Evolutionary conservation across 1,140 invertebrate species (phyloP).

Genomic region (Lamellibrachia luymesi): DNA sequence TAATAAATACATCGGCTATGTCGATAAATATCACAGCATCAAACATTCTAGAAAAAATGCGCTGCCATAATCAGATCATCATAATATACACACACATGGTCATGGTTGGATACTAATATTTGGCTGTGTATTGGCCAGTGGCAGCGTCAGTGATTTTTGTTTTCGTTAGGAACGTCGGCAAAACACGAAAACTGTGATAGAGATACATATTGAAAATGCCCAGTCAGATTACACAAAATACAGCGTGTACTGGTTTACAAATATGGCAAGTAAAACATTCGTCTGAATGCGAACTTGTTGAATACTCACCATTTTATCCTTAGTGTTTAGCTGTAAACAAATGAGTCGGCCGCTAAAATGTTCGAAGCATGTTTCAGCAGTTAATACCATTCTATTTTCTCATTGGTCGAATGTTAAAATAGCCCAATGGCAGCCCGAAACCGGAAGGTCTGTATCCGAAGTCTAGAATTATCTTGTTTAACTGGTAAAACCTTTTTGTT

Average conservation of each 20-base stretch:
- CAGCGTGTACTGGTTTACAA: background rate
- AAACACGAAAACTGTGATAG: background rate
- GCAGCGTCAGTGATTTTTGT: background rate
- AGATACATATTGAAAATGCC: background rate
- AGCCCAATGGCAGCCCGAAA: background rate
- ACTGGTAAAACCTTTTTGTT: background rate
- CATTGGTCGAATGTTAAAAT: background rate
- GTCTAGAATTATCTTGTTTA: background rate
- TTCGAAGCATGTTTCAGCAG: background rate
- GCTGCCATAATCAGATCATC: background rate
- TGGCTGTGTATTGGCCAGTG: background rate
- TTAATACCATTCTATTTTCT: background rate
- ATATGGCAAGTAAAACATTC: background rate
- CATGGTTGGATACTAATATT: background rate
- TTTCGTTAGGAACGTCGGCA: constrained; percentile 3
- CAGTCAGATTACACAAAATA: background rate
- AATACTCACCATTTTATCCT: background rate
- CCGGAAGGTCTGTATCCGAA: background rate
- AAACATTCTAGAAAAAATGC: background rate
- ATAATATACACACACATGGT: background rate
- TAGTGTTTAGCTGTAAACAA: constrained; percentile 1
- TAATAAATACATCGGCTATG: background rate
- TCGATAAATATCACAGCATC: background rate
- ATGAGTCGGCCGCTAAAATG: background rate
- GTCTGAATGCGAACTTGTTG: background rate